Evolutionary conservation across 2,888 invertebrate genomes (phyloP).

Genomic region (Laspeyria flexula): DNA sequence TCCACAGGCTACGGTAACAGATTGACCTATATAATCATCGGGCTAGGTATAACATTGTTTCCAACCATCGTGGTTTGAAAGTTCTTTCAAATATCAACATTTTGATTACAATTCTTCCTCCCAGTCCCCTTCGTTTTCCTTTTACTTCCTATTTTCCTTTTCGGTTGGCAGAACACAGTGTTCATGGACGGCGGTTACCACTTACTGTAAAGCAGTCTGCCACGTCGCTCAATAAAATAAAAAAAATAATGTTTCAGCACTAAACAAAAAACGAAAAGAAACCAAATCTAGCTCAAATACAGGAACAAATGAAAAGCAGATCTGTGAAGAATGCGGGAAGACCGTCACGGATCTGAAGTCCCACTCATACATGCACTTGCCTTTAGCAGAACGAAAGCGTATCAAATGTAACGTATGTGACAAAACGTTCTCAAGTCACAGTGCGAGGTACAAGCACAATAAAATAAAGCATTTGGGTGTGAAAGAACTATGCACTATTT

Average conservation of each 20-base stretch:
- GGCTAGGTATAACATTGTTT: no score
- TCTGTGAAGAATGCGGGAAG: slow-evolving; percentile 75
- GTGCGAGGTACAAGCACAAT: slow-evolving; percentile 62
- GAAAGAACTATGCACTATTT: slow-evolving; percentile 67
- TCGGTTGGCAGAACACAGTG: no score
- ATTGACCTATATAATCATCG: no score
- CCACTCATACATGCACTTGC: slow-evolving; percentile 58
- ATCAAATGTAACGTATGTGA: slow-evolving; percentile 65
- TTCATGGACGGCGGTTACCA: no score
- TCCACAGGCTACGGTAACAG: no score
- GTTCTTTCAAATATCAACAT: no score
- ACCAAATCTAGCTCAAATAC: slow-evolving; percentile 18
- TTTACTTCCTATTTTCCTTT: no score
- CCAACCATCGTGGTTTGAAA: no score
- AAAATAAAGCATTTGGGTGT: slow-evolving; percentile 68
- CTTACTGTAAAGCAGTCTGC: no score
- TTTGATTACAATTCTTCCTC: no score
- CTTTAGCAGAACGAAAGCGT: slow-evolving; percentile 44
- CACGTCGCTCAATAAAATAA: no score
- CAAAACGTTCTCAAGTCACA: slow-evolving; percentile 56
- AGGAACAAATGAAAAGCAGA: slow-evolving; percentile 34
- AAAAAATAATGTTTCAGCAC: background rate
- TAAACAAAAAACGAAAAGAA: slow-evolving; percentile 34
- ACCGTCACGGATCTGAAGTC: slow-evolving; percentile 61
- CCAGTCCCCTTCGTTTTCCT: no score